Conservation (phyloP, 2,888 invertebrate species). For the Autographa gamma region DNA sequence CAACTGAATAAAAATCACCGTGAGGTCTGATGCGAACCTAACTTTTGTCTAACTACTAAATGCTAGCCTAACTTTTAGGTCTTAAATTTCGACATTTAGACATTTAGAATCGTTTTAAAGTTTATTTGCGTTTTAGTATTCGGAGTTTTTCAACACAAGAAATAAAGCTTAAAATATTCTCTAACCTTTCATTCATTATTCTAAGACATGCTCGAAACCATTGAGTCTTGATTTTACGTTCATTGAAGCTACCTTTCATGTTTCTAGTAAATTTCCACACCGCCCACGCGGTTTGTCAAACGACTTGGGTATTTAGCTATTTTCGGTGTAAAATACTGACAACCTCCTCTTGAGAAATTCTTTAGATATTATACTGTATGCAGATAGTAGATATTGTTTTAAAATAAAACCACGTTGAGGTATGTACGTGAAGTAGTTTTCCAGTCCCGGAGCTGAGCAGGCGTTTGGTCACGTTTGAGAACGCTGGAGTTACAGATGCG, state of each 20-base stretch:
- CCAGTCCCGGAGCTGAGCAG: neutral
- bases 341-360: neutral
- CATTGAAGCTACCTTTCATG: neutral
- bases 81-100: no score
- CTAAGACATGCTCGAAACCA: neutral
- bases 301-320: neutral
- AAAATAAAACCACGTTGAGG: neutral
- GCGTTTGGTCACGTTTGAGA: constrained; percentile 30
- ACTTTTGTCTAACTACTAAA: no score
- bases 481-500: neutral
- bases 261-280: constrained; percentile 2
- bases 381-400: neutral
- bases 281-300: neutral
- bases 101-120: no score
- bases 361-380: neutral
- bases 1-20: no score
- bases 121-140: no score
- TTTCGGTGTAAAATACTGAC: neutral
- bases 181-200: neutral
- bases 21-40: no score
- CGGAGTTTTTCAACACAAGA: no score
- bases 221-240: neutral
- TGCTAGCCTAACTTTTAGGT: no score
- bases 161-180: neutral
- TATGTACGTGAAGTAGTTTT: constrained; percentile 8